Evolutionary conservation across 1,140 invertebrate genomes (phyloP).

Genomic region (Formica exsecta): DNA sequence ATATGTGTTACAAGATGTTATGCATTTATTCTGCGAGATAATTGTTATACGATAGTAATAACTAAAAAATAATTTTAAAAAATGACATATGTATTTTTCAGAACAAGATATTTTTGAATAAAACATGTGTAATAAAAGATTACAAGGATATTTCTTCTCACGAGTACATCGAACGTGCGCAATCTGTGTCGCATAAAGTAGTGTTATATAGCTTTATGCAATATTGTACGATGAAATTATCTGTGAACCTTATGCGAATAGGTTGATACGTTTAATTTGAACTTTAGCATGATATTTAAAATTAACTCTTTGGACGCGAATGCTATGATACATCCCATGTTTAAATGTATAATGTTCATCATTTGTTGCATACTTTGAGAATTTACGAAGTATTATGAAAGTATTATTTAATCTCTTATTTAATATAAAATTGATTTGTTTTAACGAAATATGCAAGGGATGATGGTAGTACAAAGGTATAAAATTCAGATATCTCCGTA

Average conservation of each 20-base stretch:
- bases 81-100: constrained; percentile 83
- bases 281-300: background rate
- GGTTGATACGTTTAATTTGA: background rate
- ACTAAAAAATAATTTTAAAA: constrained; percentile 66
- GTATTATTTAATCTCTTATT: constrained; percentile 5
- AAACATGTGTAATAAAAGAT: constrained; percentile 81
- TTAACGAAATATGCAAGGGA: background rate
- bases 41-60: constrained; percentile 80
- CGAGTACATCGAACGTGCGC: background rate
- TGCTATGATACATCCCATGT: background rate
- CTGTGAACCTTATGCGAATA: background rate
- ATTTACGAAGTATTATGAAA: background rate
- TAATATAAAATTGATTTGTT: constrained; percentile 35
- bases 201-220: constrained; percentile 19
- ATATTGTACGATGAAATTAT: background rate
- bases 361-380: background rate
- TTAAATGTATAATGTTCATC: background rate
- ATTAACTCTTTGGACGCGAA: background rate
- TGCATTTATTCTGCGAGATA: constrained; percentile 24
- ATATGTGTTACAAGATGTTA: constrained; percentile 51
- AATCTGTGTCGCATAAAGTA: background rate
- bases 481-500: constrained; percentile 8
- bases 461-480: constrained; percentile 7
- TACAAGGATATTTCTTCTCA: background rate
- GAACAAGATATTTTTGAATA: constrained; percentile 85